phyloP scores from a whole-genome alignment of 2,113 vertebrate species.

The Rhinogobius similis region DNA sequence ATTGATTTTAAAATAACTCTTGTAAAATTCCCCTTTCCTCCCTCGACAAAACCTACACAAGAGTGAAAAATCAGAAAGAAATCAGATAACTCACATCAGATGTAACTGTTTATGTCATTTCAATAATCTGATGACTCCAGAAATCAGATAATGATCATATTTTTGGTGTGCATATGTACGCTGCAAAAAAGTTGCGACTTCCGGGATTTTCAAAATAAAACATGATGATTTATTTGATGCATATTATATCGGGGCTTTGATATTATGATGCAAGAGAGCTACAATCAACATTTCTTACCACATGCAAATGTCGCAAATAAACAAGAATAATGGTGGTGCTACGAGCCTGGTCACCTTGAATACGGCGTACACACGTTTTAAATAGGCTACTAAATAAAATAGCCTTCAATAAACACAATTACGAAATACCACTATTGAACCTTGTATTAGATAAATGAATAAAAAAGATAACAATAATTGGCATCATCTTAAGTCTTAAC shows the following conservation, averaged over 20 bases:
- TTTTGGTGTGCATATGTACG: not conserved
- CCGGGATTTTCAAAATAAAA: slow-evolving; percentile 55
- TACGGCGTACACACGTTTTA: not conserved
- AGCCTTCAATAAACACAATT: not conserved
- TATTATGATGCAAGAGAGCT: not conserved
- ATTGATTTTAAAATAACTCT: too few relatives aligned
- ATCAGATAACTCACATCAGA: too few relatives aligned
- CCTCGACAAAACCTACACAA: too few relatives aligned
- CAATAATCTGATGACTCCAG: too few relatives aligned
- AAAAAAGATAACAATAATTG: not conserved
- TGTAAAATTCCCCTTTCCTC: too few relatives aligned
- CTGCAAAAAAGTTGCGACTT: slow-evolving; percentile 12
- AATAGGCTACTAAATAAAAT: not conserved
- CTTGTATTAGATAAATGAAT: not conserved
- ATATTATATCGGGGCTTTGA: too few relatives aligned
- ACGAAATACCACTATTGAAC: not conserved
- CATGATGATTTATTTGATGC: not conserved
- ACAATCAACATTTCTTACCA: not conserved
- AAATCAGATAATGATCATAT: too few relatives aligned
- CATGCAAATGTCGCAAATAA: not conserved
- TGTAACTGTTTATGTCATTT: too few relatives aligned
- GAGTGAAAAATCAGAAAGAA: too few relatives aligned
- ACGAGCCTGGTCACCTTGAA: not conserved
- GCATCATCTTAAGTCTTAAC: not conserved
- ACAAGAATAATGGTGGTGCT: not conserved